Evolutionary conservation across 2,888 invertebrate genomes (phyloP).

Genomic region (Hemaris fuciformis): DNA sequence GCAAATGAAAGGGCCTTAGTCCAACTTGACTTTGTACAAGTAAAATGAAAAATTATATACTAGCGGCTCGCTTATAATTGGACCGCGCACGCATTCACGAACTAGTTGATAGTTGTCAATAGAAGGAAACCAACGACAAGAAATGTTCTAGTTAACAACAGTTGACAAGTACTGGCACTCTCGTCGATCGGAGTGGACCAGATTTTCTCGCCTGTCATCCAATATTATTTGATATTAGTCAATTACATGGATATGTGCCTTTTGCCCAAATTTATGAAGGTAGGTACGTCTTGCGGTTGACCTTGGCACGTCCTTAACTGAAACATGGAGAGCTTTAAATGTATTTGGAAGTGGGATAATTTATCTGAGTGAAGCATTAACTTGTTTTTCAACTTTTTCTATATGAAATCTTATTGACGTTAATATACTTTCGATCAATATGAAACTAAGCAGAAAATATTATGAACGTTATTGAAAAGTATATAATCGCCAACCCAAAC

Average conservation of each 20-base stretch:
- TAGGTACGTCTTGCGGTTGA: slow-evolving; percentile 9
- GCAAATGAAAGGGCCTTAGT: no score
- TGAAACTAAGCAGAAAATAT: no score
- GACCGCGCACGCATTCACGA: slow-evolving; percentile 32
- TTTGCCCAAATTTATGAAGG: slow-evolving; percentile 22
- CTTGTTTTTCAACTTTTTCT: background rate
- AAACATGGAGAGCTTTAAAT: background rate
- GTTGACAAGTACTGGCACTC: slow-evolving; percentile 39
- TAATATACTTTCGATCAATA: no score
- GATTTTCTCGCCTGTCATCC: slow-evolving; percentile 39
- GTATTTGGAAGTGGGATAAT: background rate
- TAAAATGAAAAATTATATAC: background rate
- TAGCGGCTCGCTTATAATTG: background rate
- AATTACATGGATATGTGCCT: slow-evolving; percentile 32
- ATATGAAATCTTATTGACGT: no score
- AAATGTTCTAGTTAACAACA: slow-evolving; percentile 53
- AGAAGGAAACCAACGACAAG: slow-evolving; percentile 52
- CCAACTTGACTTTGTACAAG: no score
- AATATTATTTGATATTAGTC: slow-evolving; percentile 39
- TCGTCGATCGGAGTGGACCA: slow-evolving; percentile 23
- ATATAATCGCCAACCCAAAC: no score
- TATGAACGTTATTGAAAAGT: no score
- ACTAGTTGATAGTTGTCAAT: slow-evolving; percentile 50
- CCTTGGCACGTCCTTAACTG: background rate
- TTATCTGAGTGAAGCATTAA: background rate